A percentile compares a stretch with the other conserved stretches of the same genome.
Evolutionary conservation across 2,888 invertebrate species (phyloP).

Genomic region (Fragum whitleyi): DNA sequence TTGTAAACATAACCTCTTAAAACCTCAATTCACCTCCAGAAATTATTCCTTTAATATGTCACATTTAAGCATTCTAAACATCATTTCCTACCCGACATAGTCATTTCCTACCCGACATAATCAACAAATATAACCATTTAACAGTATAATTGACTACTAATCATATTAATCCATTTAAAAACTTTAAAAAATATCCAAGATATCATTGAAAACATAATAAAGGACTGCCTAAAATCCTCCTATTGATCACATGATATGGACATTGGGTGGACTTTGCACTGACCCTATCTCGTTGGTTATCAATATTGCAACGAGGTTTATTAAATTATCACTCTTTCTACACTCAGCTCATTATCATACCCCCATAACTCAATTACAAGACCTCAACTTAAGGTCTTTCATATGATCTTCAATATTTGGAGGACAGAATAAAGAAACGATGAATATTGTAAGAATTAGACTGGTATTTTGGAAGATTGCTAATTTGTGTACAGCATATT

Average conservation of each 20-base stretch:
- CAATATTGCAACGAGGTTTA: constrained; percentile 41
- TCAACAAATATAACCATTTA: no score
- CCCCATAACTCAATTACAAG: neutral
- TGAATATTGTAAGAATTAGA: no score
- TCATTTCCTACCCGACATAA: no score
- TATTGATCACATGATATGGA: constrained; percentile 26
- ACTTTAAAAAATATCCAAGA: neutral
- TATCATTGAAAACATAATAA: neutral
- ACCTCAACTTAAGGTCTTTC: neutral
- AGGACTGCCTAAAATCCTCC: neutral
- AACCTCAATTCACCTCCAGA: neutral
- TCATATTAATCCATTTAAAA: neutral
- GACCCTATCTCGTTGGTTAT: constrained; percentile 25
- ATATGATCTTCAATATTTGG: no score
- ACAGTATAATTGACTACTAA: neutral
- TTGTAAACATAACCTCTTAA: constrained; percentile 7
- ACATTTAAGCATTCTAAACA: neutral
- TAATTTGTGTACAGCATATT: no score
- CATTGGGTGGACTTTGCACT: constrained; percentile 30
- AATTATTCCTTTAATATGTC: neutral
- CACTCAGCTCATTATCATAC: neutral
- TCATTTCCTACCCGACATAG: no score
- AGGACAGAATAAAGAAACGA: no score
- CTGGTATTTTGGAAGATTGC: no score
- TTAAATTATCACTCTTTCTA: constrained; percentile 40